Conservation (phyloP, 2,888 invertebrate genomes). For the Hartigia nigra region DNA sequence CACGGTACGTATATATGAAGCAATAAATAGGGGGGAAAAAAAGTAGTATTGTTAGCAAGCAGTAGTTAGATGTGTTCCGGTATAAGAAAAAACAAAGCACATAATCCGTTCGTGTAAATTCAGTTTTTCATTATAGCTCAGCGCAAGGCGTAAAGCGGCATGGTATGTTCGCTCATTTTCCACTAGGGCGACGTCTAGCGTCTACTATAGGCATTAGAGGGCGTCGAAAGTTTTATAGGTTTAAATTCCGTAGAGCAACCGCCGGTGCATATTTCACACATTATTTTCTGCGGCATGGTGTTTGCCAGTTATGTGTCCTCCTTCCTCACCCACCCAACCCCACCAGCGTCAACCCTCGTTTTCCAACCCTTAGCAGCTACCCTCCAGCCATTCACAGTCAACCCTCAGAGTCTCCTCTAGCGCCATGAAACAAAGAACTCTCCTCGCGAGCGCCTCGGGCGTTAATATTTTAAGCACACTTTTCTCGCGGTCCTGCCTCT, state of each 20-base stretch:
- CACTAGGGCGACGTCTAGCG: conserved; percentile 21
- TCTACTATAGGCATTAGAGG: neutral
- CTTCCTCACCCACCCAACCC: conserved; percentile 32
- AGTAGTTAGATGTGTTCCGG: neutral
- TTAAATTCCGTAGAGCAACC: conserved; percentile 54
- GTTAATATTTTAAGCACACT: conserved; percentile 67
- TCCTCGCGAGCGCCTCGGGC: conserved; percentile 59
- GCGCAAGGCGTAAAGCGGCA: conserved; percentile 6
- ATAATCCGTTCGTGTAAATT: conserved; percentile 63
- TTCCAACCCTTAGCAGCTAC: conserved; percentile 19
- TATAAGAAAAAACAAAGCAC: conserved; percentile 26
- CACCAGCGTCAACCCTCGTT: conserved; percentile 13
- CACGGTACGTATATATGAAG: neutral
- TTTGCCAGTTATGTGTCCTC: conserved; percentile 54
- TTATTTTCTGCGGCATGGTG: conserved; percentile 63
- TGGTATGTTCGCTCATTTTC: conserved; percentile 27
- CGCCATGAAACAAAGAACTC: conserved; percentile 59
- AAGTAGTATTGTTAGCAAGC: neutral
- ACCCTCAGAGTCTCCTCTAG: conserved; percentile 21
- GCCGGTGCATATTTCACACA: conserved; percentile 64
- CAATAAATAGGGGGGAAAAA: neutral
- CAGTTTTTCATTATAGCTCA: conserved; percentile 64
- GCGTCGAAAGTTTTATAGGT: conserved; percentile 42
- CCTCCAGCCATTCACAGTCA: conserved; percentile 13
- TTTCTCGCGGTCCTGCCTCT: conserved; percentile 43